Base-by-base conservation (phyloP, 2,888 invertebrate genomes). In the Trachelus iudaicus region DNA sequence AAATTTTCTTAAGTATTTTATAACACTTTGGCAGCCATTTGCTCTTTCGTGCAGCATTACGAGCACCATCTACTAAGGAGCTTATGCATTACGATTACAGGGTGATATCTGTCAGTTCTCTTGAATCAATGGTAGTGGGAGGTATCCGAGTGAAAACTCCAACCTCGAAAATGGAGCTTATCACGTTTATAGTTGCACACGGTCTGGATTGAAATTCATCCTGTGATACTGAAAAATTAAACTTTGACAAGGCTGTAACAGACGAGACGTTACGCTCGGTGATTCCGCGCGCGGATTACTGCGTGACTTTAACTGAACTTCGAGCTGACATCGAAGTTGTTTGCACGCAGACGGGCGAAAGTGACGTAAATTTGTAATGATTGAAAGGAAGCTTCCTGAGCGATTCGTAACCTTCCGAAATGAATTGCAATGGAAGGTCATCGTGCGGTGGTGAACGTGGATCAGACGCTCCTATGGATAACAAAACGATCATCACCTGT, bases 401-500 rank as follows among this genome's bases (percentile, higher is more conserved):
- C 79, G 79, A 85, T 80, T 83, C 83, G 80, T 80, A 82, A 81
- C 84, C 82, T 84, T 85, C 82, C 85, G 90, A 87, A 85, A 89
- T 91, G 91, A 90, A 89, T 87, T 90, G 90, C 91, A 90, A 90
- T 91, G 91, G 90, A 84, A 87, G 85, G 78, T 82, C 85, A 83
- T 86, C 86, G 77, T 77, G 83, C 81, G 84, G 78, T 86, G 87
- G 83, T 83, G 86, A 86, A 85, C 80, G 84, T 80, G 84, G 83
- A 81, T 79, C 84, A 75, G 86, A 81, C 79, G 77, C 77, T 80
- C 85, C 87, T 83, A 94, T 94, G 94, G 95, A 94, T 91, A 94
- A 94, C 89, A 95, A 95, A 92, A 95, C 96, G 80, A 94, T 95
- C 87, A 93, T 96, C 92, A 95, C 96, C 92, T 96, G 96, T 95